Base-by-base conservation (phyloP, 2,888 invertebrate species). In the Plagiodera versicolora region DNA sequence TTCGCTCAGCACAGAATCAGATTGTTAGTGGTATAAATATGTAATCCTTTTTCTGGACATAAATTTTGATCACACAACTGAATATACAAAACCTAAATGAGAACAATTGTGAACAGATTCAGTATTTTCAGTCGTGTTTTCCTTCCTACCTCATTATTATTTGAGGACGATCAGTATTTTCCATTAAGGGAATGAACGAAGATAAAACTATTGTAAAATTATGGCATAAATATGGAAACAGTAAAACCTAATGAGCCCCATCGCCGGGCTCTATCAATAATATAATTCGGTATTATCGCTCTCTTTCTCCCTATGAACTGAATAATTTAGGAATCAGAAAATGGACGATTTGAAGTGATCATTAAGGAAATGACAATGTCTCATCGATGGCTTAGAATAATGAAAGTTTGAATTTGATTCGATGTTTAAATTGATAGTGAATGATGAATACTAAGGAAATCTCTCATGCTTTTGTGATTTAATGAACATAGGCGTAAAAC, bases 51-150 rank as follows among this genome's bases (percentile, higher is more conserved):
- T n/a, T n/a, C n/a, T n/a, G n/a, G n/a, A n/a, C n/a, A n/a, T n/a
- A 24, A 6, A 5, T 24, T 5, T 24, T 24, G 6, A 6, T 6
- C 24, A 24, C 24, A 24, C 24, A 24, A n/a, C n/a, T n/a, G n/a
- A n/a, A 6, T 24, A 24, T 24, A 24, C 24, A 24, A 24, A 24
- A 24, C 24, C 24, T 24, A 24, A 24, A 5, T 6, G 24, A n/a
- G n/a, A 24, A 24, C 24, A 24, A 6, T 24, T 24, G 24, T 24
- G 24, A 24, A 24, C 24, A 24, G 24, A 24, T 24, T 24, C 30
- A 61, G 49, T 58, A 53, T 55, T 50, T 54, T 28, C 48, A 30
- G 44, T 32, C 11, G 32, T 32, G 11, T 32, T 24, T 32, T 32
- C 32, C 32, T 2, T 32, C 11, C 32, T 11, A 6, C 5, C 32